Base-by-base conservation (phyloP, 2,888 invertebrate genomes). In the Stenotaenia linearis region DNA sequence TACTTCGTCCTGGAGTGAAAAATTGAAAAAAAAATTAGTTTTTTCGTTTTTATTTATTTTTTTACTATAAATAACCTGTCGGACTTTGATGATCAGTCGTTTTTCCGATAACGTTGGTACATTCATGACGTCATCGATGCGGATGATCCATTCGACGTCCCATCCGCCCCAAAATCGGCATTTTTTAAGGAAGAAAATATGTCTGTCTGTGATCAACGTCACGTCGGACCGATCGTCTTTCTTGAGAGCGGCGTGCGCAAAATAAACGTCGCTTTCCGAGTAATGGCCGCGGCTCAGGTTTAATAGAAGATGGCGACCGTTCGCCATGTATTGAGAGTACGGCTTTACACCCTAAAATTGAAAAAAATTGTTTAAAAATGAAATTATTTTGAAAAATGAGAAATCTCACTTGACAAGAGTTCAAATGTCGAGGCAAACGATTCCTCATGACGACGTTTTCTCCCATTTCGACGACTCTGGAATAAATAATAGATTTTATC, bases 1-100 rank as follows among this genome's bases (percentile, higher is more conserved):
- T 78, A 79, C 80, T 28, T 83, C 82, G 74, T 83, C 83, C 83
- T 83, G 75, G 7, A 89, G 83, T 90, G 89, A 84, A 88, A 6
- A 50, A 2, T 1, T 3, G 5, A 0, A 0, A 7, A 21, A 6
- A 50, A 18, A 50, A 50, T n/a, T 45, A n/a, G n/a, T n/a, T n/a
- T n/a, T n/a, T n/a, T n/a, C n/a, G n/a, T n/a, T n/a, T n/a, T n/a
- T n/a, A n/a, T n/a, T n/a, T n/a, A n/a, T n/a, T n/a, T n/a, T n/a
- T n/a, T n/a, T n/a, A n/a, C n/a, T n/a, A n/a, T n/a, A n/a, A n/a
- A 50, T 84, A 86, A 93, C 94, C 91, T 93, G 92, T 88, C 91
- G 91, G 79, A 93, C 89, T 83, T 90, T 91, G 80, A 94, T 89
- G 79, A 92, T 85, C 3, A 94, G 89, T 83, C 90, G 91, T 79